Base-by-base conservation (phyloP, 1,140 invertebrate species). In the Lasaia peninsularis region DNA sequence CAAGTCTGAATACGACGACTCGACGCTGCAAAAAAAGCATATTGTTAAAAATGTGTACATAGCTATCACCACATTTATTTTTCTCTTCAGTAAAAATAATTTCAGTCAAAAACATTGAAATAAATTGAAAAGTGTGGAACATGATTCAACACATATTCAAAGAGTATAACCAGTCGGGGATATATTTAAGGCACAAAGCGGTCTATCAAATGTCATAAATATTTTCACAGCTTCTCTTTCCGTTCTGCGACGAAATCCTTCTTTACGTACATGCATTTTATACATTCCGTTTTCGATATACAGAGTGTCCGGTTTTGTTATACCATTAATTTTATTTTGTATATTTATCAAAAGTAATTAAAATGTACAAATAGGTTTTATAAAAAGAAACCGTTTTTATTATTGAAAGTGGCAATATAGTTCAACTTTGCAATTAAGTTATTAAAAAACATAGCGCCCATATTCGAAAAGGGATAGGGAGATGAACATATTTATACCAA, bases 171-270 rank as follows among this genome's bases (percentile, higher is more conserved):
- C 10, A 12, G 50, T 28, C 35, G 11, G 37, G 16, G 31, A 37
- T 21, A 37, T 54, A 40, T 64, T 63, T 55, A 58, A 44, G 63
- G 58, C 69, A 83, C 71, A 86, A 78, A 81, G 74, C 72, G 70
- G 70, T 86, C 75, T 79, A 86, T 86, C 80, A 82, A 75, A 81
- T 60, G 73, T 81, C 79, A 78, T 86, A 86, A 86, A 86, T 86
- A 86, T 83, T 80, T 81, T 76, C 71, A 62, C 71, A 78, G 74
- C 71, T 75, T 60, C 56, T 69, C 58, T 48, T 58, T 54, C 52
- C 57, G 62, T 62, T 52, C 62, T 71, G 68, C 68, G 62, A 62
- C 67, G 54, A 77, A 82, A 85, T 74, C 76, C 70, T 67, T 71
- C 62, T 78, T 74, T 80, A 66, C 24, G 2, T 28, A 28, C 24